phyloP scores from a whole-genome alignment of 2,113 vertebrate genomes.

The Albula goreensis region DNA sequence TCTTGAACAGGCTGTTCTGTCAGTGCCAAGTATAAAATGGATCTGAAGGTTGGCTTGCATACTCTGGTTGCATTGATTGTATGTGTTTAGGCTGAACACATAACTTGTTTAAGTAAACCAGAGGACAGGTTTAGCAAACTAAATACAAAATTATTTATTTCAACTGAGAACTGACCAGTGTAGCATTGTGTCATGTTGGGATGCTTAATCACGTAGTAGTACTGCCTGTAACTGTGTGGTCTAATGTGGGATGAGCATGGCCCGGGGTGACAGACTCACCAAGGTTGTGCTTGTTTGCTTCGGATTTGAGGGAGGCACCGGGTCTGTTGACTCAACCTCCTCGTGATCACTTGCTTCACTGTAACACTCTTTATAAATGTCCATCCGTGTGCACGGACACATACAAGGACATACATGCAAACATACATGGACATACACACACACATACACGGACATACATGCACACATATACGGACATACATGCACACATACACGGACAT shows the following conservation, averaged over 20 bases:
- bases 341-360: conserved; percentile 82
- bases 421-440: too few species aligned
- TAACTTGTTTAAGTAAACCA: background rate
- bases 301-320: conserved; percentile 45
- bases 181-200: background rate
- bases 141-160: background rate
- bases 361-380: conserved; percentile 72
- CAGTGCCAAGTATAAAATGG: background rate
- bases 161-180: background rate
- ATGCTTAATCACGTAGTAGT: background rate
- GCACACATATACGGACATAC: background rate
- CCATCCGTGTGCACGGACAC: background rate
- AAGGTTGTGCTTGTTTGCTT: conserved; percentile 46
- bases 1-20: background rate
- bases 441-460: background rate
- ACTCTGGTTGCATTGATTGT: background rate
- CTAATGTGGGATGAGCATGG: background rate
- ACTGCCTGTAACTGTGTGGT: background rate
- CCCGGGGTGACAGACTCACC: conserved; percentile 49
- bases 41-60: background rate
- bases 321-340: conserved; percentile 70
- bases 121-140: background rate
- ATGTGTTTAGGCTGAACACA: background rate
- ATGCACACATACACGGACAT: background rate
- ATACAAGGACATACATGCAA: background rate